Conservation (phyloP, 2,113 vertebrate species). For the Vimba vimba region DNA sequence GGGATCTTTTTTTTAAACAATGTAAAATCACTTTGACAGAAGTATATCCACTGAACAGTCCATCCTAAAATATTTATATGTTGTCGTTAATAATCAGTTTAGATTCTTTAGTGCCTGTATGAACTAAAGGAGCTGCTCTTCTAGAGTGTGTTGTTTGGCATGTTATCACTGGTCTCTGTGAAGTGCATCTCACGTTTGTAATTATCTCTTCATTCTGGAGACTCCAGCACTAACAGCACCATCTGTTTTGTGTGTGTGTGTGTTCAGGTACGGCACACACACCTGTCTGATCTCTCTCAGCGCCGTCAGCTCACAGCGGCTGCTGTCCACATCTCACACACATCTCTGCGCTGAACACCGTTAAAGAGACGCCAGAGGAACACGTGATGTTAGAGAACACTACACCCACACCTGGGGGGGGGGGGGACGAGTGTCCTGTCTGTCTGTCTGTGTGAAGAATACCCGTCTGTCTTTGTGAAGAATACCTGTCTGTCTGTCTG, state of each 20-base stretch:
- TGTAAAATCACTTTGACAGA: not conserved
- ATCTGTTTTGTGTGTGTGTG: slow-evolving; percentile 14
- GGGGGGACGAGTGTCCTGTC: not conserved
- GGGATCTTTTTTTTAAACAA: not conserved
- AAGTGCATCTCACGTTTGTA: not conserved
- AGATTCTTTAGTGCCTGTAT: not conserved
- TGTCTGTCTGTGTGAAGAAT: not conserved
- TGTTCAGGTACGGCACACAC: not conserved
- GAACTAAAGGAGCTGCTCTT: not conserved
- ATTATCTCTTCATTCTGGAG: slow-evolving; percentile 22
- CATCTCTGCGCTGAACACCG: not conserved
- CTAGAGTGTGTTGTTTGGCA: not conserved
- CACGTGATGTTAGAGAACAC: not conserved
- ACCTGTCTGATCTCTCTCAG: slow-evolving; percentile 20
- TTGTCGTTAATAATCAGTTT: not conserved
- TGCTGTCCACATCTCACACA: not conserved
- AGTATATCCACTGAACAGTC: not conserved
- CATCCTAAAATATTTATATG: not conserved
- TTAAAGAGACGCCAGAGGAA: not conserved
- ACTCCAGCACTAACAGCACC: slow-evolving; percentile 8
- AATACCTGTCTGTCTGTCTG: not conserved
- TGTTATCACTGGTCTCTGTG: not conserved
- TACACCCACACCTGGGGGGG: not conserved
- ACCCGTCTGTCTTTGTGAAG: not conserved
- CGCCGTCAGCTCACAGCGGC: slow-evolving; percentile 26